Evolutionary conservation across 2,797 vertebrate genomes (phyloP).

Genomic region (Chanos chanos): DNA sequence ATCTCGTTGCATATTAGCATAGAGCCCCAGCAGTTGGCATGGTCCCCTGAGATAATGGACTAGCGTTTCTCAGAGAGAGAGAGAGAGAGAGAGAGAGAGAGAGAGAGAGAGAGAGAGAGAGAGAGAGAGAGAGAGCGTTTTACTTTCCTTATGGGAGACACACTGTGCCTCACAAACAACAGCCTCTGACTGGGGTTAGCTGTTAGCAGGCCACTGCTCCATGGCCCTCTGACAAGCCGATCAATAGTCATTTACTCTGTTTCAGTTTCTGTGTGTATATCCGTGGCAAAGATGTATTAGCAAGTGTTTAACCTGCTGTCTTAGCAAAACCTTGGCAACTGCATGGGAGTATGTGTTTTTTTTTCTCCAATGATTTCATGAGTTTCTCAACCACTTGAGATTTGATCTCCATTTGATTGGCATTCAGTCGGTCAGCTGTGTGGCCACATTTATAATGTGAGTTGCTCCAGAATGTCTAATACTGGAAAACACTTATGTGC

Average conservation of each 20-base stretch:
- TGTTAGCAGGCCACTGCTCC: conserved; percentile 64
- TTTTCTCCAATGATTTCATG: neutral
- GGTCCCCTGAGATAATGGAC: conserved; percentile 69
- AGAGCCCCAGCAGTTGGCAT: conserved; percentile 62
- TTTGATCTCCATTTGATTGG: no score
- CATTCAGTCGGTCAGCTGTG: no score
- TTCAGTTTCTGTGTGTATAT: conserved; percentile 54
- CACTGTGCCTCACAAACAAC: conserved; percentile 68
- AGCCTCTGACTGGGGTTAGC: conserved; percentile 68
- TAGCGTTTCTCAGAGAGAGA: conserved; percentile 61
- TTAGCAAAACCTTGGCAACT: neutral
- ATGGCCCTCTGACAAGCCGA: conserved; percentile 60
- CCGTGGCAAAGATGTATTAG: conserved; percentile 60
- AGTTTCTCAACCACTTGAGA: no score
- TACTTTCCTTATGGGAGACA: no score
- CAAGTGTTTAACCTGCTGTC: conserved; percentile 24
- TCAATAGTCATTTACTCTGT: conserved; percentile 76
- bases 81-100: no score
- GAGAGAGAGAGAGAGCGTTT: neutral
- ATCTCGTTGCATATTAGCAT: conserved; percentile 76
- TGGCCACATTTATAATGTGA: no score
- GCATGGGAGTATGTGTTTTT: neutral
- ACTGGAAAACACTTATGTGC: no score
- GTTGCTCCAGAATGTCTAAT: no score
- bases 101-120: no score